These are phyloP conservation scores for Cercocebus atys DNA, from an alignment of 2,113 vertebrate genomes.

Conservation along the genomic window DNA sequence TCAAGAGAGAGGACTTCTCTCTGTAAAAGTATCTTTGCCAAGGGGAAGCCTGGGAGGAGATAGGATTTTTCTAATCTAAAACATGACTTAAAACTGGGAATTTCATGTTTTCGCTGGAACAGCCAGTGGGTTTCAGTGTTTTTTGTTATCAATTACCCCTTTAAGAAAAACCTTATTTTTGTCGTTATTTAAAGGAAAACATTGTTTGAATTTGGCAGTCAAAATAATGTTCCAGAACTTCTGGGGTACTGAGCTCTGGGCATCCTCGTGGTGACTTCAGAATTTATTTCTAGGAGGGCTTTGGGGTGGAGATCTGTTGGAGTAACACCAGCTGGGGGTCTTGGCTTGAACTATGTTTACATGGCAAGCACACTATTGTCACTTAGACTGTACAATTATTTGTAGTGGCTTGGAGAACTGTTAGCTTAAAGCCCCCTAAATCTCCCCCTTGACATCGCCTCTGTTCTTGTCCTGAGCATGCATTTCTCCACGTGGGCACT, in stretches of 20 bases:
- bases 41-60: neutral
- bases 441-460: neutral
- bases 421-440: neutral
- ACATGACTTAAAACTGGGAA: neutral
- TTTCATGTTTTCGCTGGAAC: slow-evolving; percentile 10
- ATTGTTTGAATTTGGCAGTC: neutral
- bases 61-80: neutral
- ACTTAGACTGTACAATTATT: neutral
- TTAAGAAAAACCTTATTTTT: slow-evolving; percentile 3
- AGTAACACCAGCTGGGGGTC: neutral
- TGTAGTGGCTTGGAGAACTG: neutral
- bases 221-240: neutral
- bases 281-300: neutral
- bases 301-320: neutral
- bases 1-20: neutral
- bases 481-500: neutral
- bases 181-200: neutral
- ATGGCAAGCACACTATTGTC: neutral
- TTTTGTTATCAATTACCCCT: neutral
- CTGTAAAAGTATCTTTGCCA: neutral
- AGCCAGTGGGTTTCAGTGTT: slow-evolving; percentile 8
- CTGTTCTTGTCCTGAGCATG: neutral
- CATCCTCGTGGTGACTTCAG: neutral
- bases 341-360: neutral
- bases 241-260: neutral